A percentile compares a stretch with the other conserved stretches of the same genome.
phyloP scores from a whole-genome alignment of 2,113 vertebrate species.

The Rattus rattus region DNA sequence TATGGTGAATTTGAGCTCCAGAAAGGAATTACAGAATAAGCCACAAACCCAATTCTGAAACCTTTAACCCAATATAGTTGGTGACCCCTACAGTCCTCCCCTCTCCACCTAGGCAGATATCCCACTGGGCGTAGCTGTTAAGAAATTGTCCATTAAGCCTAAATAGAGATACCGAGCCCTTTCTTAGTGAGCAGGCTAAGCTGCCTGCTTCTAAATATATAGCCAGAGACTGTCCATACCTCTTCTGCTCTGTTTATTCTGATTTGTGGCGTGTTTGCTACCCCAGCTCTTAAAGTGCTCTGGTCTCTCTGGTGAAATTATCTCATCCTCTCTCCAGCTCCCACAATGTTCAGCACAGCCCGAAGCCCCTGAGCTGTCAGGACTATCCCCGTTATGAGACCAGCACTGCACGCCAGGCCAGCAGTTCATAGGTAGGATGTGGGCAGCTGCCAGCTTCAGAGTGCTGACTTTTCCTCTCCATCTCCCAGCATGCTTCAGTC shows the following conservation, averaged over 20 bases:
- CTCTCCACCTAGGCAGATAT: not conserved
- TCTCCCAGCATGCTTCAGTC: not conserved
- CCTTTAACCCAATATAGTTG: constrained; percentile 46
- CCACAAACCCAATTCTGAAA: constrained; percentile 65
- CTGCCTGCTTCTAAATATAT: constrained; percentile 43
- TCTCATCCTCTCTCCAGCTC: not conserved
- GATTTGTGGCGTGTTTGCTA: not conserved
- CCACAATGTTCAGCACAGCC: not conserved
- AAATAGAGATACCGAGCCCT: constrained; percentile 37
- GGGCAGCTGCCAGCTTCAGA: not conserved
- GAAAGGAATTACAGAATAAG: constrained; percentile 62
- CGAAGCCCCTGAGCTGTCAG: not conserved
- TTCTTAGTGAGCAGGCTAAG: not conserved
- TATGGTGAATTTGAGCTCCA: constrained; percentile 56
- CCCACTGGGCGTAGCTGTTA: constrained; percentile 20
- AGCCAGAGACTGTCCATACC: not conserved
- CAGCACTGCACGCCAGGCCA: too few relatives aligned
- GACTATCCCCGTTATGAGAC: not conserved
- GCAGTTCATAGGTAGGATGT: fast-evolving
- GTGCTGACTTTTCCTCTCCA: fast-evolving
- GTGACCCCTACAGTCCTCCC: constrained; percentile 31
- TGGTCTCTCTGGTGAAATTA: not conserved
- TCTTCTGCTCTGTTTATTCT: constrained; percentile 23
- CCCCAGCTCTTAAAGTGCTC: not conserved
- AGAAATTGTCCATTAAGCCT: constrained; percentile 49